Conservation (phyloP, 2,797 vertebrate genomes). For the Vespertilio murinus region DNA sequence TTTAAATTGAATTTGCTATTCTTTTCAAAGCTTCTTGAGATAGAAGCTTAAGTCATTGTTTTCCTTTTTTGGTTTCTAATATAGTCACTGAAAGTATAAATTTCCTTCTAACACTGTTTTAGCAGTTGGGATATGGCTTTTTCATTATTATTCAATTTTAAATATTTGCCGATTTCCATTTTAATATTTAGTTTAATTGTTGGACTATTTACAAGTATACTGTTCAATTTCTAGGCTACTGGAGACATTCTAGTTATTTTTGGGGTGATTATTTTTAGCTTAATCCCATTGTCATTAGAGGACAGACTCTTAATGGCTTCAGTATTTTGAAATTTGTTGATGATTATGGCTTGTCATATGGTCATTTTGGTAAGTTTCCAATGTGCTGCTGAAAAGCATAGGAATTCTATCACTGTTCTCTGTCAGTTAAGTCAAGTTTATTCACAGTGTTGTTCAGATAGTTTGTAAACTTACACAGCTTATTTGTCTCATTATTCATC, state of each 20-base stretch:
- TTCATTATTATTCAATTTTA: slow-evolving; percentile 7
- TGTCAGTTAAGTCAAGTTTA: background rate
- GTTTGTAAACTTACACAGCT: background rate
- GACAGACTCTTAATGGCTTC: background rate
- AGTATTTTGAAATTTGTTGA: slow-evolving; percentile 26
- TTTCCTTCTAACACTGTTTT: background rate
- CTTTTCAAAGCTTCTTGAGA: background rate
- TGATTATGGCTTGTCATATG: background rate
- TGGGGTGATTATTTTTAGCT: background rate
- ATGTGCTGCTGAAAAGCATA: background rate
- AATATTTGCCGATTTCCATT: slow-evolving; percentile 23
- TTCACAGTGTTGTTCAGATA: background rate
- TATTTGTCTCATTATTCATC: background rate
- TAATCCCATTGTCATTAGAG: background rate
- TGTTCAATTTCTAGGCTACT: background rate
- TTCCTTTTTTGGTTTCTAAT: background rate
- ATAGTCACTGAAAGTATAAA: background rate
- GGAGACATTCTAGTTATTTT: background rate
- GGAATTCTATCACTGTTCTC: background rate
- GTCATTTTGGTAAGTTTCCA: background rate
- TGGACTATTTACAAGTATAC: background rate
- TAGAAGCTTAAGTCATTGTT: background rate
- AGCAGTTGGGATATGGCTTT: background rate
- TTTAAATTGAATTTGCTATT: background rate
- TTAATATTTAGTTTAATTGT: background rate